Percentiles rank a stretch among this genome's conserved stretches.
phyloP scores from a whole-genome alignment of 2,888 invertebrate genomes.

The Epinotia demarniana region DNA sequence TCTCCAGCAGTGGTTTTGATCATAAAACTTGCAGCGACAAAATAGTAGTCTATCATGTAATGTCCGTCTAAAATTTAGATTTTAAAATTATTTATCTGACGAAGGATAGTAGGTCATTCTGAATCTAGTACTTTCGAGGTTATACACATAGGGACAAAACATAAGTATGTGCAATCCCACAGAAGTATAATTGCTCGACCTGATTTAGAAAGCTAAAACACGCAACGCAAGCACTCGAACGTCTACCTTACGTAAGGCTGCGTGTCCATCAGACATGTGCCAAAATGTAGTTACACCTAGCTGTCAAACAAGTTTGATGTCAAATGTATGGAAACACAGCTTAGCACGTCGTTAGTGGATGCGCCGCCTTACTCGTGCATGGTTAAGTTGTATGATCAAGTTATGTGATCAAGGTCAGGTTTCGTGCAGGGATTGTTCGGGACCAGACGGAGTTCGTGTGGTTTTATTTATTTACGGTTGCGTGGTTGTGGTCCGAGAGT shows the following conservation, averaged over 20 bases:
- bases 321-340: background rate
- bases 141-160: background rate
- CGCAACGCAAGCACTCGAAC: too few relatives aligned
- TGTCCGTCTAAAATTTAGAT: too few relatives aligned
- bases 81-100: background rate
- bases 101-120: background rate
- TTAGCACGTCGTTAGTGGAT: background rate
- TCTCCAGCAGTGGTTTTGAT: background rate
- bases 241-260: too few relatives aligned
- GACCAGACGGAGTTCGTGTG: slow-evolving; percentile 29
- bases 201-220: too few relatives aligned
- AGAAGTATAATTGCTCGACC: too few relatives aligned
- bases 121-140: background rate
- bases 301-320: too few relatives aligned
- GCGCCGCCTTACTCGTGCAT: background rate
- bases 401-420: background rate
- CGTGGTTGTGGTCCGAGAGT: slow-evolving; percentile 5
- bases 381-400: background rate
- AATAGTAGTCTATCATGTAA: background rate
- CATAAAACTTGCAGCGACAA: slow-evolving; percentile 1
- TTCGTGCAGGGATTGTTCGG: slow-evolving; percentile 6
- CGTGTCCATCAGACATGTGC: too few relatives aligned
- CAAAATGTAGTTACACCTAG: too few relatives aligned
- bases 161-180: too few relatives aligned
- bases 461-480: slow-evolving; percentile 11